Evolutionary conservation across 2,113 vertebrate species (phyloP), one percentile per base, ranked within the genome.

Genomic region (Callionymus lyra): DNA sequence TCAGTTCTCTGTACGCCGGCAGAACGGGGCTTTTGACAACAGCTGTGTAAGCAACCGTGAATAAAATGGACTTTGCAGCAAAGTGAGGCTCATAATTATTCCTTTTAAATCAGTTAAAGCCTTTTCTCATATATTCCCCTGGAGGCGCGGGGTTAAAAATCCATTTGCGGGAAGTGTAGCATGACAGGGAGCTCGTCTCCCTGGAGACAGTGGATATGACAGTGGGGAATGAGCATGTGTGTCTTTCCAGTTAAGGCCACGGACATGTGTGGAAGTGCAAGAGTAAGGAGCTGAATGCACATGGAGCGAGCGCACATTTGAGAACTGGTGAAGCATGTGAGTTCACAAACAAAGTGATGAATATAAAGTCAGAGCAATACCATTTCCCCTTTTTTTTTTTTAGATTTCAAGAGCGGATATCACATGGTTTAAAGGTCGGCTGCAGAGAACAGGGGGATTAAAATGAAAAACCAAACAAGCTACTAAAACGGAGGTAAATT

Each of bases 101-200:
- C 63, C 47, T 81, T 84, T 82, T 79, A 77, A 82, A 85, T 84
- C 80, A 80, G 80, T 81, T 82, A 79, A 81, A 84, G 62, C 73
- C 70, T 78, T 81, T 85, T 79, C 70, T 80, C 76, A 84, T 84
- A 86, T 77, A 82, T 77, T 67, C 77, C 73, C 68, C 70, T 66
- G 83, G 81, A 84, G 72, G 63, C 49, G 35, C 44, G 60, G 80
- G 80, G 82, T 81, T 82, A 81, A 84, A 83, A 86, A 84, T 85
- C 82, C 77, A 85, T 87, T 87, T 84, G 86, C 68, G 78, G 79
- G 70, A 85, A 86, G 81, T 81, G 80, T 86, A 86, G 68, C 84
- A 83, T 86, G 81, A 84, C 81, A 82, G 77, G 55, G 53, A 81
- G 68, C 69, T 63, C 53, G 79, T 85, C 77, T 84, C 84, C 80